These are phyloP conservation scores for Pyrrhosoma nymphula DNA, from an alignment of 2,888 invertebrate species.

Conservation along the genomic window DNA sequence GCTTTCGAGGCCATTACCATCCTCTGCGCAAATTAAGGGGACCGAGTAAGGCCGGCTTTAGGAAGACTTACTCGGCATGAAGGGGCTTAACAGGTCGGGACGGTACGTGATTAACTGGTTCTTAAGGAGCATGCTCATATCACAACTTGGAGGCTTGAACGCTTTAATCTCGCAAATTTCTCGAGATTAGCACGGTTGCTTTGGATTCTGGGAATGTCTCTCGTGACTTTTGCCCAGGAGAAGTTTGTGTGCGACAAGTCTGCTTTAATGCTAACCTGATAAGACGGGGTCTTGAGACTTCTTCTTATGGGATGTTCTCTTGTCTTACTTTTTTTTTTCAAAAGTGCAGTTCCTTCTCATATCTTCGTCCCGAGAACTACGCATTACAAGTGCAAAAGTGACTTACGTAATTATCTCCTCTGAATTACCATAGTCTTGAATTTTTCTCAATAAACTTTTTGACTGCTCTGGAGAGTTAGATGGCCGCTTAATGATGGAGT, in stretches of 20 bases:
- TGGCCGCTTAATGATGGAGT: too few relatives aligned
- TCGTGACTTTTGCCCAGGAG: background rate
- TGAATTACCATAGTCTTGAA: too few relatives aligned
- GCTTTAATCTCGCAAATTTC: background rate
- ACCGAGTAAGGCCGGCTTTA: background rate
- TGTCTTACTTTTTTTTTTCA: background rate
- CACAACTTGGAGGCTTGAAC: background rate
- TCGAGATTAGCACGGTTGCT: slow-evolving; percentile 11
- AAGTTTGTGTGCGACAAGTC: background rate
- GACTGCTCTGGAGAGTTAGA: too few relatives aligned
- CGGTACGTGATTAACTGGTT: background rate
- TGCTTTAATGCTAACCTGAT: background rate
- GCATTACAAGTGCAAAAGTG: background rate
- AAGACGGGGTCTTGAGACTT: background rate
- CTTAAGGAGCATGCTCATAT: background rate
- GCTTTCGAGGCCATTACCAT: too few relatives aligned
- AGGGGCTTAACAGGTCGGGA: background rate
- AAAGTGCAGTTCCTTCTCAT: background rate
- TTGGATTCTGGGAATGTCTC: background rate
- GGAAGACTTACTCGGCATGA: background rate
- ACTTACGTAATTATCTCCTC: background rate
- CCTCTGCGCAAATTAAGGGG: too few relatives aligned
- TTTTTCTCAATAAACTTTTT: too few relatives aligned
- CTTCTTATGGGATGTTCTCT: background rate
- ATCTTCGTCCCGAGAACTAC: background rate